Base-by-base conservation (phyloP, 2,888 invertebrate species). In the Hyalella azteca region DNA sequence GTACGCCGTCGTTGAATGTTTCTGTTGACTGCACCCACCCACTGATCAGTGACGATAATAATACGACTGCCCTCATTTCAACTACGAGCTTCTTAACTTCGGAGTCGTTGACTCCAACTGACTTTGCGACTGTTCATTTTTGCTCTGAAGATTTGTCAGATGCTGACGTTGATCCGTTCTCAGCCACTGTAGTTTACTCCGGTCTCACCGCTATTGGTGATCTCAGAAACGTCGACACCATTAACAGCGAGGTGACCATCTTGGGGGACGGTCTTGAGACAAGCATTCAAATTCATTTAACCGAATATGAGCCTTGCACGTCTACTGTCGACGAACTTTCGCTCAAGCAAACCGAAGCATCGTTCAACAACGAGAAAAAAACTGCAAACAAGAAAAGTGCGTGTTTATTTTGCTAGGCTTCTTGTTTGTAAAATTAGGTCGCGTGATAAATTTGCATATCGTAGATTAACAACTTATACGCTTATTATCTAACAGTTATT, bases 121-220 rank as follows among this genome's bases (percentile, higher is more conserved):
- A 66, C 66, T 66, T 66, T 36, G 15, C 66, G 19, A 36, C 66
- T 36, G 36, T 19, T 13, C 66, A 66, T 36, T 66, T 66, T 36
- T 66, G 66, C 36, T 36, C 66, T n/a, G 39, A 66, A 32, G 66
- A 32, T 36, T 36, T 66, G 32, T 66, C 66, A 0, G 66, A 66
- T 19, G 19, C 36, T 15, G 66, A 66, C 19, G 66, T 66, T 19
- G 32, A 66, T 22, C 66, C 66, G 19, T 66, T 66, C 9, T 36
- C 66, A 36, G 66, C 66, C 2, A 66, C 66, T n/a, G 39, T 66
- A 36, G 32, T 66, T 32, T 66, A 66, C 36, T 36, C 66, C 5
- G 66, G 36, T 19, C 36, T 66, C 36, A 36, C 66, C 11, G 66
- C 66, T 7, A 19, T 66, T 19, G 66, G 36, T 32, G 66, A 66